Conservation (phyloP, 2,888 invertebrate species). For the Acrobasis repandana region DNA sequence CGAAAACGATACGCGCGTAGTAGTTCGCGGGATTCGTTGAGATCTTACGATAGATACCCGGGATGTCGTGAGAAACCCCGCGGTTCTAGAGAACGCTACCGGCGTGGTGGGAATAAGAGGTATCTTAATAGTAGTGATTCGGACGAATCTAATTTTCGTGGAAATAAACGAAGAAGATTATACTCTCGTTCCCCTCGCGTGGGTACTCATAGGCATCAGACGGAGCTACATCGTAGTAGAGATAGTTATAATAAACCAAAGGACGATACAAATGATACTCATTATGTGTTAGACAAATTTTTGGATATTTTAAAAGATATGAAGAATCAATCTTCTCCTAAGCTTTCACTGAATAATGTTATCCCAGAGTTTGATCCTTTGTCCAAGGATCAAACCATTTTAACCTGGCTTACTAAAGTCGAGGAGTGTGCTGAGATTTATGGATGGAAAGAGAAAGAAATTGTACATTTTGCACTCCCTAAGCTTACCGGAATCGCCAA, state of each 20-base stretch:
- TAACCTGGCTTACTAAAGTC: slow-evolving; percentile 33
- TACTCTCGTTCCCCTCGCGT: slow-evolving; percentile 21
- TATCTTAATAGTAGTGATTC: slow-evolving; percentile 11
- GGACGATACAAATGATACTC: neutral
- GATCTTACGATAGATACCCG: too few relatives aligned
- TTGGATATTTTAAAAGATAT: neutral
- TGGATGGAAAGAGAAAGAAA: slow-evolving; percentile 32
- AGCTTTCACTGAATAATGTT: slow-evolving; percentile 26
- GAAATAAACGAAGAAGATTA: slow-evolving; percentile 2
- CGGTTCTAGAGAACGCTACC: neutral
- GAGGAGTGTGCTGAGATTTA: slow-evolving; percentile 35
- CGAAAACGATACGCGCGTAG: neutral
- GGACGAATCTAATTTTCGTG: neutral
- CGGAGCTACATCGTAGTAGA: neutral
- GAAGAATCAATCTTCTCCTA: slow-evolving; percentile 10
- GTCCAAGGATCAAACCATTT: slow-evolving; percentile 29
- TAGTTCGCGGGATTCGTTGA: neutral
- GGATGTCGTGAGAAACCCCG: too few relatives aligned
- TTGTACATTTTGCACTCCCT: slow-evolving; percentile 35
- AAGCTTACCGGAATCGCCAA: slow-evolving; percentile 33
- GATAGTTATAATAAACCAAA: neutral
- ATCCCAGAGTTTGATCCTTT: slow-evolving; percentile 33
- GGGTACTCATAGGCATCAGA: neutral
- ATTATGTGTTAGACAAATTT: slow-evolving; percentile 21
- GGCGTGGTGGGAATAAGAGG: slow-evolving; percentile 6